These are phyloP conservation scores for Lycorma delicatula DNA, from an alignment of 1,140 invertebrate species.

Conservation along the genomic window DNA sequence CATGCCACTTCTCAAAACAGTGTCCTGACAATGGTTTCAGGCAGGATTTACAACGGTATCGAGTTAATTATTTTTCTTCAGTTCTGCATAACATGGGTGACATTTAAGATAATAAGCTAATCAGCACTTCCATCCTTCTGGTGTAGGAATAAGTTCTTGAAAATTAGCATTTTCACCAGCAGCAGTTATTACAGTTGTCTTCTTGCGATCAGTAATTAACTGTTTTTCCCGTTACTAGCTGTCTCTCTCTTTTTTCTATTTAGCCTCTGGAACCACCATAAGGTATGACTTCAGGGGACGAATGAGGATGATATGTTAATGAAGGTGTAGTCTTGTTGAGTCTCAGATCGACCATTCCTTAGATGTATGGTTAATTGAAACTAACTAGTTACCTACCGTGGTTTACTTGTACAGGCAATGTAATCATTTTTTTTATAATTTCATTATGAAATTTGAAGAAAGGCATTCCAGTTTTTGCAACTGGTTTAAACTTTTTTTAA, in stretches of 20 bases:
- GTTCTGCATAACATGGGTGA: neutral
- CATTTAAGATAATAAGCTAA: neutral
- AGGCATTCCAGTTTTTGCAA: neutral
- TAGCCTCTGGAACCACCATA: too few relatives aligned
- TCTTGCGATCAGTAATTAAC: neutral
- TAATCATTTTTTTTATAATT: neutral
- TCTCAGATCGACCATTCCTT: too few relatives aligned
- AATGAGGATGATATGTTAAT: too few relatives aligned
- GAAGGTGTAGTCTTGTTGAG: too few relatives aligned
- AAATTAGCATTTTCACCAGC: too few relatives aligned
- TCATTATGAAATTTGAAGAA: neutral
- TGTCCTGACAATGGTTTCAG: neutral
- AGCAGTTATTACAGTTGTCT: too few relatives aligned
- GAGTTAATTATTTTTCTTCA: neutral
- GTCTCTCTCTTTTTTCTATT: too few relatives aligned
- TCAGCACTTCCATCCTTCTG: neutral
- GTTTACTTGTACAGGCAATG: neutral
- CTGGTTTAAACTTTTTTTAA: neutral
- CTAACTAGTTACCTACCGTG: neutral
- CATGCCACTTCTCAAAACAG: neutral
- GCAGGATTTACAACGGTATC: neutral
- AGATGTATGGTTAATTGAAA: too few relatives aligned
- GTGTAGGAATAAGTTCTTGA: neutral
- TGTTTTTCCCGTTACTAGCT: too few relatives aligned
- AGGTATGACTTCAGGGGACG: too few relatives aligned